Percentiles rank a stretch among this genome's conserved stretches.
These are phyloP conservation scores for Luperina nickerlii DNA, from an alignment of 2,888 invertebrate species.

Conservation along the genomic window DNA sequence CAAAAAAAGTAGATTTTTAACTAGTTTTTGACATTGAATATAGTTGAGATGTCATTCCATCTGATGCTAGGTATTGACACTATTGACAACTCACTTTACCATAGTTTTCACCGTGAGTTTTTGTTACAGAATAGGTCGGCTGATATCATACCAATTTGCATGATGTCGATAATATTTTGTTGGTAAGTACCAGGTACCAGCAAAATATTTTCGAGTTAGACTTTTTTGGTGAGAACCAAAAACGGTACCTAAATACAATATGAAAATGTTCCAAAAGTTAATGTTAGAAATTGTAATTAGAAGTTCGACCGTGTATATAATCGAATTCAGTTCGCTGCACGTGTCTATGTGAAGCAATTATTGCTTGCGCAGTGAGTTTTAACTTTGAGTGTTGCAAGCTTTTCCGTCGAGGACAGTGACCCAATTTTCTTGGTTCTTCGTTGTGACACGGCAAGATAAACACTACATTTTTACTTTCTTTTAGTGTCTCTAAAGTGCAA, in stretches of 20 bases:
- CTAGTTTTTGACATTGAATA: background rate
- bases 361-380: constrained; percentile 50
- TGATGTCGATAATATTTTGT: background rate
- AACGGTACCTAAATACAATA: background rate
- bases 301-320: constrained; percentile 17
- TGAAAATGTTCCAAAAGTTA: constrained; percentile 26
- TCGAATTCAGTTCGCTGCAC: constrained; percentile 1
- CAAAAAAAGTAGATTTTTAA: background rate
- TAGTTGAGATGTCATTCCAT: background rate
- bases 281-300: constrained; percentile 13
- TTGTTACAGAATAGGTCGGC: background rate
- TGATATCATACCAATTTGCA: background rate
- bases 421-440: constrained; percentile 55
- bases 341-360: constrained; percentile 58
- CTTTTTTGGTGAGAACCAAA: background rate
- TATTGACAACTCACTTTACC: background rate
- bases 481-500: constrained; percentile 45
- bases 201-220: background rate
- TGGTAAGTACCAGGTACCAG: background rate
- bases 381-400: constrained; percentile 53
- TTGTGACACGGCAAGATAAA: constrained; percentile 56
- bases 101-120: background rate
- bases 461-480: constrained; percentile 53
- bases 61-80: background rate
- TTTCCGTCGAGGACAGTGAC: constrained; percentile 57